Percentiles rank a stretch among this genome's conserved stretches.
phyloP scores from a whole-genome alignment of 1,140 invertebrate genomes.

The Drosophila pectinifera region DNA sequence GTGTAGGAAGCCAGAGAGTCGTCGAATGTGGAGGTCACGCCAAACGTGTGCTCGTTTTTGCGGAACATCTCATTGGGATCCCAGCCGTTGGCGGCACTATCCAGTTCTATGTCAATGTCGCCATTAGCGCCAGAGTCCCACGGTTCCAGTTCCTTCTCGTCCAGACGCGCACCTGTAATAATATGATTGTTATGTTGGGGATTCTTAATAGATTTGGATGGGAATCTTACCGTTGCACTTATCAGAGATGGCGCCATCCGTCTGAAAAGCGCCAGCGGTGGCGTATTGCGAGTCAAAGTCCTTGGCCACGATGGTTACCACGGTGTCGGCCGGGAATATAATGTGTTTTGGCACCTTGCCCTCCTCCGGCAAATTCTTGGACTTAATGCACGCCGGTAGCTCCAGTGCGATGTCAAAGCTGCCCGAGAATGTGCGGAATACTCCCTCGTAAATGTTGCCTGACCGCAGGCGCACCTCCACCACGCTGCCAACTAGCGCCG shows the following conservation, averaged over 20 bases:
- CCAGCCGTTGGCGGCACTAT: constrained; percentile 94
- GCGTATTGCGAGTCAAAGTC: constrained; percentile 96
- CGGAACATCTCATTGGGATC: constrained; percentile 97
- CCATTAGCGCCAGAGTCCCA: constrained; percentile 91
- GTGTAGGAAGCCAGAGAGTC: constrained; percentile 94
- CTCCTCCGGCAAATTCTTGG: constrained; percentile 86
- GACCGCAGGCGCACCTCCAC: constrained; percentile 93
- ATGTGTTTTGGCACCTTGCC: constrained; percentile 90
- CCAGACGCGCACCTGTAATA: constrained; percentile 84
- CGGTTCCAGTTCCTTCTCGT: constrained; percentile 94
- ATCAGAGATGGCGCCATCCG: constrained; percentile 90
- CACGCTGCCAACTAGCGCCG: constrained; percentile 92
- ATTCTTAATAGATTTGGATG: background rate
- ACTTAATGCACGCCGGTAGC: constrained; percentile 92
- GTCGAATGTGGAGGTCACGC: constrained; percentile 95
- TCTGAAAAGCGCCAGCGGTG: constrained; percentile 93
- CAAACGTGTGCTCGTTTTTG: constrained; percentile 95
- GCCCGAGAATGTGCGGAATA: constrained; percentile 94
- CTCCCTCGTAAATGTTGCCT: constrained; percentile 93
- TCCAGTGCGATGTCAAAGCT: constrained; percentile 94
- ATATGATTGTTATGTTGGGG: background rate
- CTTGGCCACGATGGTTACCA: constrained; percentile 91
- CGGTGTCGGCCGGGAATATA: constrained; percentile 93
- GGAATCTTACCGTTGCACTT: constrained; percentile 87
- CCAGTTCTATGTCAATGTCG: constrained; percentile 89